Evolutionary conservation across 2,888 invertebrate species (phyloP).

Genomic region (Drosophila paramelanica): DNA sequence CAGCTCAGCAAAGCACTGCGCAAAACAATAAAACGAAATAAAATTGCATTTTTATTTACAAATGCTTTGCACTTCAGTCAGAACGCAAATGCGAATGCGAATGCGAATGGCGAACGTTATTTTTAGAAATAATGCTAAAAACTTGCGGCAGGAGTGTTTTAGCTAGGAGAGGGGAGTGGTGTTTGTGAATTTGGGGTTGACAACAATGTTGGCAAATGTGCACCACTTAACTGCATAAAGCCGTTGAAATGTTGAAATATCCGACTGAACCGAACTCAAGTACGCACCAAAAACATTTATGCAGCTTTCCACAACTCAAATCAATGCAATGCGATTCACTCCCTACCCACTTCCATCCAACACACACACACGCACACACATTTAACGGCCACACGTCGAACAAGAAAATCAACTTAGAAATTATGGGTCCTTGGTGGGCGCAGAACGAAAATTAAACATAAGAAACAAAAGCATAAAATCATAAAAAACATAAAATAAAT

Average conservation of each 20-base stretch:
- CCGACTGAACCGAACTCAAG: slow-evolving; percentile 24
- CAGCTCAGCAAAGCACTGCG: slow-evolving; percentile 19
- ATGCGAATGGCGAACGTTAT: slow-evolving; percentile 40
- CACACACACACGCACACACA: slow-evolving; percentile 6
- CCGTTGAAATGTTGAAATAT: slow-evolving; percentile 53
- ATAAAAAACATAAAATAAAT: slow-evolving; percentile 80
- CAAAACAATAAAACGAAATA: slow-evolving; percentile 68
- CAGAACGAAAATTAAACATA: slow-evolving; percentile 58
- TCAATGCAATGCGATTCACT: slow-evolving; percentile 22
- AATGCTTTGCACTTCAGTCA: slow-evolving; percentile 72
- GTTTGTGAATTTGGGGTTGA: slow-evolving; percentile 21
- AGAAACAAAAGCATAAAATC: slow-evolving; percentile 66
- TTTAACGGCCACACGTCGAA: slow-evolving; percentile 34
- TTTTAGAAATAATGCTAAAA: slow-evolving; percentile 40
- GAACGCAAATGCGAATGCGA: slow-evolving; percentile 22
- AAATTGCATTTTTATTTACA: slow-evolving; percentile 82
- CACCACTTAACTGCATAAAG: slow-evolving; percentile 36
- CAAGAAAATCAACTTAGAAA: slow-evolving; percentile 84
- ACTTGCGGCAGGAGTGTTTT: background rate
- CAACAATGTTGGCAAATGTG: slow-evolving; percentile 39
- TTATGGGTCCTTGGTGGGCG: slow-evolving; percentile 78
- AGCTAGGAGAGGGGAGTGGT: background rate
- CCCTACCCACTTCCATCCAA: background rate
- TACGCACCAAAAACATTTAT: slow-evolving; percentile 11
- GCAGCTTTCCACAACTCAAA: slow-evolving; percentile 14